Base-by-base conservation (phyloP, 2,888 invertebrate genomes). In the Diaprepes abbreviatus region DNA sequence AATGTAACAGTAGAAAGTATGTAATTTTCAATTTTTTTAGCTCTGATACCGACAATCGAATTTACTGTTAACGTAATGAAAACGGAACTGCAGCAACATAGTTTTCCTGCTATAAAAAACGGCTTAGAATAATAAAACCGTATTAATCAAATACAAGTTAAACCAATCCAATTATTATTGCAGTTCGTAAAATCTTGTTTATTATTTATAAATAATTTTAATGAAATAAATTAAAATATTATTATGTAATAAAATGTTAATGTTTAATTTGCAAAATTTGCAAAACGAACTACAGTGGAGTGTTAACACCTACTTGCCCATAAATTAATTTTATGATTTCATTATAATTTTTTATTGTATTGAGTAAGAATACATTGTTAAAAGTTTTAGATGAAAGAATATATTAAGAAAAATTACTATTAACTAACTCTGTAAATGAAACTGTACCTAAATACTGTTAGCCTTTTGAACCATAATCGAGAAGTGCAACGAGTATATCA, bases 201-300 rank as follows among this genome's bases (percentile, higher is more conserved):
- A 50, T 16, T 50, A 50, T 31, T 50, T 31, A 50, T 28, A 50
- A 50, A 50, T 50, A 50, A 50, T 31, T 50, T 28, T 50, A 50
- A 50, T 50, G 16, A 50, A 50, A 50, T 50, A 28, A 50, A 50
- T 50, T 50, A 31, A 50, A 28, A 50, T 14, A 16, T n/a, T 28
- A 28, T 50, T 31, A 50, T 50, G 48, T 50, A 50, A 50, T 50
- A 28, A 28, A 50, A 31, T 28, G 24, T 31, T 31, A 28, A 50
- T 50, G 9, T 28, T 50, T 50, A 50, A 28, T 50, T 50, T 50
- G 48, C 48, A 50, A 50, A 24, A 50, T 28, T 50, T 50, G 48
- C 28, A 50, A 14, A 28, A 28, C n/a, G 16, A 16, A 28, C 5
- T 48, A 31, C 48, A 9, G 12, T 50, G 14, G 14, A n/a, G 2